Evolutionary conservation across 1,140 invertebrate genomes (phyloP).

Genomic region (Chironomus tepperi): DNA sequence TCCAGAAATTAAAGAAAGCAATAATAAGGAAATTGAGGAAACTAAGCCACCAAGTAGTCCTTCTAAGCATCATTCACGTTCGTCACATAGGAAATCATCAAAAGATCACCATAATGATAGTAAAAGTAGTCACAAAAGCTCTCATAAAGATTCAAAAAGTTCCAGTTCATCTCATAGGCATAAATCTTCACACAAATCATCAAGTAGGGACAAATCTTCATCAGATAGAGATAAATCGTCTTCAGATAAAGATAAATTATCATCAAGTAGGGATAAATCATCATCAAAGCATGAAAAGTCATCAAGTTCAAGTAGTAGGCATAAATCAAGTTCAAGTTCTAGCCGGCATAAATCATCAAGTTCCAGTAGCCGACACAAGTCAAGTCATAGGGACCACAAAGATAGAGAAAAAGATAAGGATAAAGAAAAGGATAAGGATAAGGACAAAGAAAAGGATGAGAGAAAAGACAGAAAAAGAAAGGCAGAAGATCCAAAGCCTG

Average conservation of each 20-base stretch:
- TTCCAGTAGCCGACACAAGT: constrained; percentile 23
- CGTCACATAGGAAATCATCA: constrained; percentile 26
- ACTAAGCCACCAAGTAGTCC: neutral
- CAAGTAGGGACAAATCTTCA: too few relatives aligned
- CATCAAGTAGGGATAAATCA: constrained; percentile 29
- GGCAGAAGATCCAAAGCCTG: constrained; percentile 28
- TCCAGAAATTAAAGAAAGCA: neutral
- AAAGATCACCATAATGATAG: constrained; percentile 31
- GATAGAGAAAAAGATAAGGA: constrained; percentile 30
- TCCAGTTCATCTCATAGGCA: constrained; percentile 24
- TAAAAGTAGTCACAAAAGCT: constrained; percentile 30
- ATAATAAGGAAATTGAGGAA: neutral
- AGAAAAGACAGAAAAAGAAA: constrained; percentile 31
- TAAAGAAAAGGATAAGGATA: constrained; percentile 31
- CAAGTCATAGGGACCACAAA: constrained; percentile 26
- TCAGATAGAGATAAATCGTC: too few relatives aligned
- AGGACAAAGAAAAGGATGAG: constrained; percentile 9
- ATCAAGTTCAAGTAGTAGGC: constrained; percentile 28
- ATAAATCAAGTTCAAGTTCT: constrained; percentile 27
- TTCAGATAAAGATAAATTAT: too few relatives aligned
- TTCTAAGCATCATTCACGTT: neutral
- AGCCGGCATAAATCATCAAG: constrained; percentile 29
- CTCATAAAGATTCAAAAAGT: constrained; percentile 16
- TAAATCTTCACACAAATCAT: constrained; percentile 27
- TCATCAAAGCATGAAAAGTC: constrained; percentile 29